A percentile compares a stretch with the other conserved stretches of the same genome.
phyloP scores from a whole-genome alignment of 2,113 vertebrate species.

The Cynocephalus volans region DNA sequence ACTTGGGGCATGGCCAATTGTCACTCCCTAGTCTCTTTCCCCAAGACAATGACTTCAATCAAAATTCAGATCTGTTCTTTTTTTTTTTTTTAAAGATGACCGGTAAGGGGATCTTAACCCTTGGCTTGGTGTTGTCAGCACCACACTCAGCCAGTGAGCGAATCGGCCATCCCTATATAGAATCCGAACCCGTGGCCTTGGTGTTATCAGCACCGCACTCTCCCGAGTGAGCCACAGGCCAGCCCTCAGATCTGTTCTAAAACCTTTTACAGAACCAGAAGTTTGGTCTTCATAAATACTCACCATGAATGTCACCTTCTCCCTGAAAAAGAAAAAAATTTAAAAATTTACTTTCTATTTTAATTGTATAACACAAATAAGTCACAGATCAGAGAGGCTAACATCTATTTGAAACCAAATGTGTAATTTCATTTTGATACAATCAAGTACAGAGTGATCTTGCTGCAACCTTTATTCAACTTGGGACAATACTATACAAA shows the following conservation, averaged over 20 bases:
- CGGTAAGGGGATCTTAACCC: no score
- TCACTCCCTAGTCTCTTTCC: not conserved
- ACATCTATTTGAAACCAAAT: not conserved
- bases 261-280: not conserved
- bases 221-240: no score
- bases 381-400: not conserved
- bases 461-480: not conserved
- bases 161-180: no score
- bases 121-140: no score
- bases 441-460: not conserved
- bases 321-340: constrained; percentile 77
- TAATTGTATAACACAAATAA: constrained; percentile 31
- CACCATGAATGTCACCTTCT: constrained; percentile 83
- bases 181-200: no score
- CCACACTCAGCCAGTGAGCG: no score
- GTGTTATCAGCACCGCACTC: no score
- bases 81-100: no score
- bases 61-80: not conserved
- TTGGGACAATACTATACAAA: not conserved
- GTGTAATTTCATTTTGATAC: not conserved
- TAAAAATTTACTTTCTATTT: constrained; percentile 41
- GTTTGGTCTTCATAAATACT: constrained; percentile 52
- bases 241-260: not conserved
- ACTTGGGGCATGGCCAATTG: not conserved
- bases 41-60: not conserved